Conservation (phyloP, 2,113 vertebrate species). For the Brachyistius frenatus region DNA sequence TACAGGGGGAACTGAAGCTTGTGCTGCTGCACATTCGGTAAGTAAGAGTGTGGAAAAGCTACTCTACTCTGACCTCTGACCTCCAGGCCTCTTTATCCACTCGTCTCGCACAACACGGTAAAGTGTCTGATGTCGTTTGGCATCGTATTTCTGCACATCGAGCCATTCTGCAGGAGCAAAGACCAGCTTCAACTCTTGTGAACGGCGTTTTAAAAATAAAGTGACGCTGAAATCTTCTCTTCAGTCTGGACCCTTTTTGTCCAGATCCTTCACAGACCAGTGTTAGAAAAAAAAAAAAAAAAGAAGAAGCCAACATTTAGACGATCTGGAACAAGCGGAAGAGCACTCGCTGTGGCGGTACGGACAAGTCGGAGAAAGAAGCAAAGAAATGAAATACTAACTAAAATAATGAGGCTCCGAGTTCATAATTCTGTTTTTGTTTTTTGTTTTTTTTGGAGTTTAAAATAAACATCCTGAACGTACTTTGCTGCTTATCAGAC, state of each 20-base stretch:
- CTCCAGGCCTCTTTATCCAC: neutral
- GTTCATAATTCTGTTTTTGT: neutral
- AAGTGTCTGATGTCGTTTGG: slow-evolving; percentile 66
- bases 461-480: too few relatives aligned
- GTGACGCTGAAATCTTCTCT: slow-evolving; percentile 38
- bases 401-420: neutral
- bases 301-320: neutral
- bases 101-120: slow-evolving; percentile 22
- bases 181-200: slow-evolving; percentile 59
- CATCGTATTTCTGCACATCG: slow-evolving; percentile 58
- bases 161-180: slow-evolving; percentile 43
- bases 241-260: slow-evolving; percentile 3
- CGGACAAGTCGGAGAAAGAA: neutral
- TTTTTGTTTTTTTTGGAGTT: too few relatives aligned
- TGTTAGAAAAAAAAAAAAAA: neutral
- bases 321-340: neutral
- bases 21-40: slow-evolving; percentile 32
- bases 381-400: too few relatives aligned
- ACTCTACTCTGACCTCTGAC: slow-evolving; percentile 16
- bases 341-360: slow-evolving; percentile 22
- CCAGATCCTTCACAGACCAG: slow-evolving; percentile 4
- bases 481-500: too few relatives aligned
- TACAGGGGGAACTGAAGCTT: slow-evolving; percentile 35
- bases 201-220: slow-evolving; percentile 51
- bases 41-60: neutral